A percentile compares a stretch with the other conserved stretches of the same genome.
Conservation (phyloP, 2,113 vertebrate species). For the Pitta sordida region DNA sequence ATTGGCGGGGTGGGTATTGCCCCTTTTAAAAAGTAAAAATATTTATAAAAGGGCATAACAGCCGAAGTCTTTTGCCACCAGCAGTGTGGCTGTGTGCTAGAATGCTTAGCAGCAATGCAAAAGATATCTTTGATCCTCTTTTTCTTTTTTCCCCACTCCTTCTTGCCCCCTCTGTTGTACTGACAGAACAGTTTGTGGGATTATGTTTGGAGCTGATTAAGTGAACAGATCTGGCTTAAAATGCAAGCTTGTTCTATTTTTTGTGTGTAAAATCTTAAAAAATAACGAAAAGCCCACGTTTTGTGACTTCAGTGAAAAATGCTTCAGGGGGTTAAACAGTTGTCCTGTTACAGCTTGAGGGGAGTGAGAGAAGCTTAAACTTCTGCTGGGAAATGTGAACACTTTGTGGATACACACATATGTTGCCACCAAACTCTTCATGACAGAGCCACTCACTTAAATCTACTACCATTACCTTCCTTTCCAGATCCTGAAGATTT, state of each 20-base stretch:
- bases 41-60: background rate
- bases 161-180: background rate
- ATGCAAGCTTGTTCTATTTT: background rate
- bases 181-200: background rate
- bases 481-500: background rate
- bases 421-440: background rate
- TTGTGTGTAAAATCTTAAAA: background rate
- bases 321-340: background rate
- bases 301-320: background rate
- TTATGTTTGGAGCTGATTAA: background rate
- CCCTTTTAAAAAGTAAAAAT: background rate
- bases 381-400: background rate
- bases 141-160: rapidly evolving
- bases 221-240: background rate
- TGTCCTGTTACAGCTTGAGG: background rate
- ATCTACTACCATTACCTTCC: background rate
- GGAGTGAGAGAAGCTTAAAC: background rate
- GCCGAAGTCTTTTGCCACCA: background rate
- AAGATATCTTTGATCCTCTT: background rate
- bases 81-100: background rate
- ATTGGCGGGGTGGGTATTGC: background rate
- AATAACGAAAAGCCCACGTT: background rate
- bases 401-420: background rate
- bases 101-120: background rate
- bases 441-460: background rate